Evolutionary conservation across 2,113 vertebrate species (phyloP).

Genomic region (Cepphus grylle): DNA sequence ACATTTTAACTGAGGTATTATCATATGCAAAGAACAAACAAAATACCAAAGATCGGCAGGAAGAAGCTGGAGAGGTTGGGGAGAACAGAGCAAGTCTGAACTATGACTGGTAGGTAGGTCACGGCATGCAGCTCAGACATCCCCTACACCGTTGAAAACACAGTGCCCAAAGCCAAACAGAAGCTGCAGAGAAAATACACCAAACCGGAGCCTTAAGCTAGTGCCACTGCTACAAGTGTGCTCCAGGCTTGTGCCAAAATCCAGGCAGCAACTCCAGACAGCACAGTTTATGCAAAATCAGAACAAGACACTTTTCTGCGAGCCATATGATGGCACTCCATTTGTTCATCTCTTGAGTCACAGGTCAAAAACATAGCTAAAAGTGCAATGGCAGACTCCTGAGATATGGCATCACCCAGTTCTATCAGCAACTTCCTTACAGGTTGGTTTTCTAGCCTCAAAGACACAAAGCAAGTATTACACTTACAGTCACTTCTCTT

Average conservation of each 20-base stretch:
- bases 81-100: neutral
- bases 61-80: neutral
- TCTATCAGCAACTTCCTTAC: neutral
- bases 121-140: neutral
- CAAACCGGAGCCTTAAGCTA: neutral
- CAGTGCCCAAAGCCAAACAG: neutral
- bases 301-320: neutral
- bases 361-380: rapidly evolving
- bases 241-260: neutral
- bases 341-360: neutral
- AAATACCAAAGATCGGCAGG: neutral
- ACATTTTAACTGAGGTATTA: neutral
- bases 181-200: neutral
- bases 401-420: rapidly evolving
- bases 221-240: neutral
- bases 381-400: neutral
- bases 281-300: rapidly evolving
- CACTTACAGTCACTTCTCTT: neutral
- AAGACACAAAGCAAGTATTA: neutral
- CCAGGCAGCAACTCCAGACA: neutral
- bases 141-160: neutral
- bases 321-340: neutral
- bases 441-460: neutral
- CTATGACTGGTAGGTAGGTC: neutral
- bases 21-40: neutral